phyloP scores from a whole-genome alignment of 2,797 vertebrate genomes.

The Crenuchus spilurus region DNA sequence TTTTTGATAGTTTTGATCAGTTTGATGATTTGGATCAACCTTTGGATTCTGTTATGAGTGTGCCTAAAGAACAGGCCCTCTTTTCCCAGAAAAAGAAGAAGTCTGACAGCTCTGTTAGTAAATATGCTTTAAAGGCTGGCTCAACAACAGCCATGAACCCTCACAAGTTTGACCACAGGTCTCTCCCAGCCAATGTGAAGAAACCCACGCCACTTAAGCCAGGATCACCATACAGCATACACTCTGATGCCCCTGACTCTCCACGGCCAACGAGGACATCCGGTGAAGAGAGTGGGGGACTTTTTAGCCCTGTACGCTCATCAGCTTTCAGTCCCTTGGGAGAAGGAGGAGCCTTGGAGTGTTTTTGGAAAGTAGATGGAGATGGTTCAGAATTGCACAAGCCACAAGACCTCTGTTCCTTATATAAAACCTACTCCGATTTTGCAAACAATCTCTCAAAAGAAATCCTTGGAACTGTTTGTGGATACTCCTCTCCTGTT shows the following conservation, averaged over 20 bases:
- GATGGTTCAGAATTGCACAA: slow-evolving; percentile 74
- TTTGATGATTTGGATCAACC: slow-evolving; percentile 91
- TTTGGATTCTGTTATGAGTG: slow-evolving; percentile 71
- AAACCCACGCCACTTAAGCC: slow-evolving; percentile 96
- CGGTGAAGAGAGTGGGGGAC: slow-evolving; percentile 84
- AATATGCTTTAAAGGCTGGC: slow-evolving; percentile 71
- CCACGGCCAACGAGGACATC: slow-evolving; percentile 83
- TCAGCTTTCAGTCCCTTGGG: slow-evolving; percentile 94
- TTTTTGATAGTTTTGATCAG: slow-evolving; percentile 98
- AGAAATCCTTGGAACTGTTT: slow-evolving; percentile 89
- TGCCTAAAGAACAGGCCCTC: slow-evolving; percentile 64
- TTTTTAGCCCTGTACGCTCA: slow-evolving; percentile 92
- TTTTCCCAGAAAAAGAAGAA: slow-evolving; percentile 70
- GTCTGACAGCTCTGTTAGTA: slow-evolving; percentile 69
- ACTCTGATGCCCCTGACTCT: slow-evolving; percentile 86
- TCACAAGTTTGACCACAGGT: slow-evolving; percentile 89
- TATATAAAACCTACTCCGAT: slow-evolving; percentile 85
- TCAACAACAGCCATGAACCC: slow-evolving; percentile 89
- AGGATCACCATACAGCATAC: slow-evolving; percentile 84
- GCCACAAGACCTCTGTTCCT: slow-evolving; percentile 76
- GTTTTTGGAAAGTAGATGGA: slow-evolving; percentile 80
- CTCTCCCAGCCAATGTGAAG: slow-evolving; percentile 90
- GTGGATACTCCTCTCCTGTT: slow-evolving; percentile 79
- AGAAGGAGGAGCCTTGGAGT: slow-evolving; percentile 81
- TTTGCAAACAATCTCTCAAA: slow-evolving; percentile 89